phyloP scores from a whole-genome alignment of 2,113 vertebrate species.

The Diphyllodes magnificus region DNA sequence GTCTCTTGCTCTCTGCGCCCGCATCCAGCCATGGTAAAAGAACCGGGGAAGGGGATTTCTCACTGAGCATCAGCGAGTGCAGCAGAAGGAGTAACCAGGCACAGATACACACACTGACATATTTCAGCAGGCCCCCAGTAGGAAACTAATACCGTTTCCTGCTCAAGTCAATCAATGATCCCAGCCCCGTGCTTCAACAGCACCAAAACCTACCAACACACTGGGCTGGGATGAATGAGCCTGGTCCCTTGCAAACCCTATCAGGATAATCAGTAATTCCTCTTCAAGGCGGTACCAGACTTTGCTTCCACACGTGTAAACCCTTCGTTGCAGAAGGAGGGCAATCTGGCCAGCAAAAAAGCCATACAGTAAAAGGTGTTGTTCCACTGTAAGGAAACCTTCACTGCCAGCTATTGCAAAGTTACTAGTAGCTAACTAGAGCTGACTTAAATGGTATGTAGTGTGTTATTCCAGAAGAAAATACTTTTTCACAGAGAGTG shows the following conservation, averaged over 20 bases:
- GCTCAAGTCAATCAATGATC: background rate
- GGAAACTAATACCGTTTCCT: background rate
- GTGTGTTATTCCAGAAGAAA: background rate
- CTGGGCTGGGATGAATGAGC: background rate
- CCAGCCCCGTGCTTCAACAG: background rate
- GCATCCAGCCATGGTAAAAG: background rate
- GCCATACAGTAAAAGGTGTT: background rate
- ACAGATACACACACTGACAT: background rate
- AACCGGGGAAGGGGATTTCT: background rate
- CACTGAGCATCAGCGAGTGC: fast-evolving
- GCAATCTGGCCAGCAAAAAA: background rate
- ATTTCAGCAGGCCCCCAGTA: background rate
- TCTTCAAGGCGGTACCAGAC: background rate
- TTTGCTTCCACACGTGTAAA: background rate
- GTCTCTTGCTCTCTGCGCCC: background rate
- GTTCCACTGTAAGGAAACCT: background rate
- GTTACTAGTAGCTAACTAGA: background rate
- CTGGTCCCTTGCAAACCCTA: background rate
- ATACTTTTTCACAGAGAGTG: background rate
- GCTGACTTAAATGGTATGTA: background rate
- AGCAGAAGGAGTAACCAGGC: background rate
- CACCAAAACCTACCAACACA: background rate
- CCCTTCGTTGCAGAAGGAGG: background rate
- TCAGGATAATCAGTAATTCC: background rate
- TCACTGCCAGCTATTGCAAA: background rate